Conservation (phyloP, 1,140 invertebrate genomes). For the Drosophila ananassae region DNA sequence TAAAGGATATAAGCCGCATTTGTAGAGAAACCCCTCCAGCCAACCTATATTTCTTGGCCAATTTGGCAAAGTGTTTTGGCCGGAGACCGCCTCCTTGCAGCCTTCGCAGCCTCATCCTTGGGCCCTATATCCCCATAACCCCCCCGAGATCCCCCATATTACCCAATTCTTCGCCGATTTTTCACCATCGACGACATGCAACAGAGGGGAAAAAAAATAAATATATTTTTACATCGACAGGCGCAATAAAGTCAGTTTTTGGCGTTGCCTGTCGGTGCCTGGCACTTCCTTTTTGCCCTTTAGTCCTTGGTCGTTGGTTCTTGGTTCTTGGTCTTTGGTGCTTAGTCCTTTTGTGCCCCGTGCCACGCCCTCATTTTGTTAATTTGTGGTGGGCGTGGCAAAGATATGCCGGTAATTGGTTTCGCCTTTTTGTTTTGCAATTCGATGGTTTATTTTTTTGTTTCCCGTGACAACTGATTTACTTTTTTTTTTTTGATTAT, state of each 20-base stretch:
- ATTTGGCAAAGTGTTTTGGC: constrained; percentile 77
- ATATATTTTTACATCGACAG: constrained; percentile 67
- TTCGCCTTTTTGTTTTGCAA: constrained; percentile 48
- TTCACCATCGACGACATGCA: constrained; percentile 51
- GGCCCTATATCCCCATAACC: neutral
- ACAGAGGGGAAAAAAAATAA: constrained; percentile 23
- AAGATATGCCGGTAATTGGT: constrained; percentile 58
- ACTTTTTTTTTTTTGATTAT: neutral
- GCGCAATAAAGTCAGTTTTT: constrained; percentile 64
- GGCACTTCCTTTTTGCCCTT: constrained; percentile 56
- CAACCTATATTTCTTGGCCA: constrained; percentile 64
- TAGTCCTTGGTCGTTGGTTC: constrained; percentile 5
- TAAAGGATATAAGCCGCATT: neutral
- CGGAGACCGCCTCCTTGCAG: constrained; percentile 24
- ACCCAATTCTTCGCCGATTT: neutral
- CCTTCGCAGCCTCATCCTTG: constrained; percentile 8
- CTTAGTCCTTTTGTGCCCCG: constrained; percentile 1
- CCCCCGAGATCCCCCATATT: neutral
- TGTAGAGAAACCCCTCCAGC: neutral
- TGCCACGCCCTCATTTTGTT: constrained; percentile 33
- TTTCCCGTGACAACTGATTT: constrained; percentile 26
- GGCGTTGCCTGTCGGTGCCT: constrained; percentile 53
- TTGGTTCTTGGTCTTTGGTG: no score
- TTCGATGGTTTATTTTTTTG: constrained; percentile 2
- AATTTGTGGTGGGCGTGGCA: constrained; percentile 58